These are phyloP conservation scores for Equus quagga DNA, from an alignment of 2,113 vertebrate genomes.

Conservation along the genomic window DNA sequence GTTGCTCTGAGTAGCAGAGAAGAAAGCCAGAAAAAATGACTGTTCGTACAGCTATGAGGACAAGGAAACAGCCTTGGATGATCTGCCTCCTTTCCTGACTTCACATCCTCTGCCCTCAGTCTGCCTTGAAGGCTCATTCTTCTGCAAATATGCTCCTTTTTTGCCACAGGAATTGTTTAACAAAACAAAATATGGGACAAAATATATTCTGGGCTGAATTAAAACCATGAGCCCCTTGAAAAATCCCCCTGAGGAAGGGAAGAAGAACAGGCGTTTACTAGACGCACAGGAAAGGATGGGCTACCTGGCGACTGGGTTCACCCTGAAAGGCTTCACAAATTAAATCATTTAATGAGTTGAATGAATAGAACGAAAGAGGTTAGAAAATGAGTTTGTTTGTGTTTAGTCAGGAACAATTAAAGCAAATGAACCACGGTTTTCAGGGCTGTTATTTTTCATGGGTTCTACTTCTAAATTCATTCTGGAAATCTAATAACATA, in stretches of 20 bases:
- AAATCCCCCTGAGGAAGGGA: not conserved
- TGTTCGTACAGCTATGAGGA: not conserved
- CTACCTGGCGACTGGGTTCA: constrained; percentile 14
- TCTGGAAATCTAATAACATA: constrained; percentile 40
- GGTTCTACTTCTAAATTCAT: constrained; percentile 40
- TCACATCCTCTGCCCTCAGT: not conserved
- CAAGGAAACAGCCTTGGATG: not conserved
- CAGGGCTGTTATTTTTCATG: constrained; percentile 41
- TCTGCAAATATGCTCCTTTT: not conserved
- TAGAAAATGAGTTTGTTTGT: constrained; percentile 55
- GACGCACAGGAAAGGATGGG: not conserved
- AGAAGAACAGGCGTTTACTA: constrained; percentile 4
- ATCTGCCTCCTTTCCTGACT: not conserved
- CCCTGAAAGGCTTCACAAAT: constrained; percentile 55
- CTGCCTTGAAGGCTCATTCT: not conserved
- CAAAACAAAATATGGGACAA: constrained; percentile 3
- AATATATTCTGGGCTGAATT: not conserved
- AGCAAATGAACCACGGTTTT: constrained; percentile 53
- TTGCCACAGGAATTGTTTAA: not conserved
- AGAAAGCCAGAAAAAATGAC: not conserved
- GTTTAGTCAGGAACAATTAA: constrained; percentile 54
- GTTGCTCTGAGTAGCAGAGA: not conserved
- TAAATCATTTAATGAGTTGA: constrained; percentile 65
- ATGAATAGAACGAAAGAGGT: constrained; percentile 46
- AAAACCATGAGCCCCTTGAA: constrained; percentile 48